A percentile compares a stretch with the other conserved stretches of the same genome.
Conservation (phyloP, 2,113 vertebrate species). For the Odocoileus virginianus region DNA sequence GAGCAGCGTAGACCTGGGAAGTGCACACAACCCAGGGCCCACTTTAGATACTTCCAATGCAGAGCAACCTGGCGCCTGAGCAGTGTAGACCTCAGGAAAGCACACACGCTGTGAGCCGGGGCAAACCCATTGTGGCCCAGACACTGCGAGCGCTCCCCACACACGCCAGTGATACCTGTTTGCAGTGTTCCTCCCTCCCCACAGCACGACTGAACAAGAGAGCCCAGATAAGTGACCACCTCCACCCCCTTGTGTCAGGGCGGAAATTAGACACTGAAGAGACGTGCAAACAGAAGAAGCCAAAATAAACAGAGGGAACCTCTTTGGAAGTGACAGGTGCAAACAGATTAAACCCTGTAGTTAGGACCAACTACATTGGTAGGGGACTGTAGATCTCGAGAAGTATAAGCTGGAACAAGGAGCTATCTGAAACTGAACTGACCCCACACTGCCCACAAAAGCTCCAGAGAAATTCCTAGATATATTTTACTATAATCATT, state of each 20-base stretch:
- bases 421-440: background rate
- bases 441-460: background rate
- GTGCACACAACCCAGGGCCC: background rate
- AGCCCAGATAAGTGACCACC: background rate
- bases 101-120: background rate
- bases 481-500: background rate
- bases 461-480: background rate
- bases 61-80: background rate
- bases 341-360: background rate
- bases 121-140: background rate
- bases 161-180: background rate
- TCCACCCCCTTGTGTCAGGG: background rate
- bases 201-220: background rate
- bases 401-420: background rate
- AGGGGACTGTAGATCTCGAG: background rate
- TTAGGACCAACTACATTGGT: background rate
- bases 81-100: background rate
- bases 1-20: background rate
- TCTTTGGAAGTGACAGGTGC: background rate
- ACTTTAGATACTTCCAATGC: background rate
- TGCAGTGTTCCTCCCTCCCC: background rate
- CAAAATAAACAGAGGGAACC: background rate
- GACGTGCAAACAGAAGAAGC: background rate
- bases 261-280: background rate
- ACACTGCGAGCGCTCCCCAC: background rate